phyloP scores from a whole-genome alignment of 2,888 invertebrate species.

The Melieria omissa region DNA sequence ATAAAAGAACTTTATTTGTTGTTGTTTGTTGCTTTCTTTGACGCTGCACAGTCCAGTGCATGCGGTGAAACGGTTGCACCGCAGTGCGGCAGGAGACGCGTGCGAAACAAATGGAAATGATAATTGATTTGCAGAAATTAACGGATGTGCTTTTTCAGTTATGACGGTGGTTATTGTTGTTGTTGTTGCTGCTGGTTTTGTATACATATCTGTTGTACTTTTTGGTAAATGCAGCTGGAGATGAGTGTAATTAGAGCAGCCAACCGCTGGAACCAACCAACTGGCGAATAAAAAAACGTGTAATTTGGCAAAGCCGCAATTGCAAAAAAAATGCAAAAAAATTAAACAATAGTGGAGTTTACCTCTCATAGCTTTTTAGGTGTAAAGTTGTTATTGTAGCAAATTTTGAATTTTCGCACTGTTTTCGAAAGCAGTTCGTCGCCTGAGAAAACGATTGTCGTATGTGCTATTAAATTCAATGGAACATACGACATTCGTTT shows the following conservation, averaged over 20 bases:
- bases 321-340: not conserved
- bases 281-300: not conserved
- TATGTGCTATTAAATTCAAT: too few species aligned
- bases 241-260: conserved; percentile 16
- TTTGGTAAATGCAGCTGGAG: not conserved
- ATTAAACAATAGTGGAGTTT: too few species aligned
- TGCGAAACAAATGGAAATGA: conserved; percentile 32
- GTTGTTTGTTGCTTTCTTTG: not conserved
- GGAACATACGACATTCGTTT: too few species aligned
- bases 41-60: conserved; percentile 41
- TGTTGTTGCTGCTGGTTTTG: too few species aligned
- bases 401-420: too few species aligned
- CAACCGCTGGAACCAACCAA: conserved; percentile 39
- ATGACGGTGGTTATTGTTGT: too few species aligned
- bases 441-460: too few species aligned
- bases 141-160: conserved; percentile 39
- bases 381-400: too few species aligned
- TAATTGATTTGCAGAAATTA: conserved; percentile 44
- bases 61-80: conserved; percentile 9
- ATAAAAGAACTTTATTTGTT: not conserved
- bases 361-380: too few species aligned
- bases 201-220: not conserved
- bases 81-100: too few species aligned
- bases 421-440: too few species aligned
- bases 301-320: not conserved